Percentiles rank a stretch among this genome's conserved stretches.
phyloP scores from a whole-genome alignment of 2,888 invertebrate genomes.

The Onthophagus sagittarius region DNA sequence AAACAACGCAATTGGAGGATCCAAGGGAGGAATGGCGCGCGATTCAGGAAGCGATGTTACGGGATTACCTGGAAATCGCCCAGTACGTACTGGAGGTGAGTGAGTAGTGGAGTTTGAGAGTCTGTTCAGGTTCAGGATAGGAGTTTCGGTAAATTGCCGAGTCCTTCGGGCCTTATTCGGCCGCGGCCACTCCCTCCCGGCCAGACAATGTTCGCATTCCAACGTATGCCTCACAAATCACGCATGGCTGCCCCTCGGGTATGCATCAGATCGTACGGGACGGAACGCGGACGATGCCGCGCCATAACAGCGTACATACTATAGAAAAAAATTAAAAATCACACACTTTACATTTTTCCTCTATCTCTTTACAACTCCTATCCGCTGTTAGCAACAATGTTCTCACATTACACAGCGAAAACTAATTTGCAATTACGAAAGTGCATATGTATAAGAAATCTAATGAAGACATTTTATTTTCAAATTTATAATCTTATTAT shows the following conservation, averaged over 20 bases:
- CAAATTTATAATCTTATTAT: too few species aligned
- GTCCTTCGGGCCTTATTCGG: neutral
- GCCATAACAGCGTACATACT: too few species aligned
- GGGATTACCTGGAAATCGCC: slow-evolving; percentile 93
- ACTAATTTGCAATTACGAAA: too few species aligned
- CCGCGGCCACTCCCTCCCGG: neutral
- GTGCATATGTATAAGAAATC: too few species aligned
- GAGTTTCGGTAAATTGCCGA: neutral
- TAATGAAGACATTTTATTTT: too few species aligned
- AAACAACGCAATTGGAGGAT: slow-evolving; percentile 94
- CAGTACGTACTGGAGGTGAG: slow-evolving; percentile 89
- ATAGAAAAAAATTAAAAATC: neutral
- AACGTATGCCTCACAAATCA: slow-evolving; percentile 19
- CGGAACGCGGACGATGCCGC: neutral
- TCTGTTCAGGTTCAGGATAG: neutral
- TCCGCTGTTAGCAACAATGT: too few species aligned
- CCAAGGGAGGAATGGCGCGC: slow-evolving; percentile 95
- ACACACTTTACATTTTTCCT: neutral
- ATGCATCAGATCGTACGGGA: slow-evolving; percentile 25
- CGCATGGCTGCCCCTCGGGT: slow-evolving; percentile 30
- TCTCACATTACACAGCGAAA: too few species aligned
- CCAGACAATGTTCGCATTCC: slow-evolving; percentile 1
- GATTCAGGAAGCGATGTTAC: slow-evolving; percentile 94
- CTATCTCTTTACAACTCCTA: too few species aligned
- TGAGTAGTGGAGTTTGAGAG: neutral